Base-by-base conservation (phyloP, 2,113 vertebrate genomes). In the Sceloporus tristichus region DNA sequence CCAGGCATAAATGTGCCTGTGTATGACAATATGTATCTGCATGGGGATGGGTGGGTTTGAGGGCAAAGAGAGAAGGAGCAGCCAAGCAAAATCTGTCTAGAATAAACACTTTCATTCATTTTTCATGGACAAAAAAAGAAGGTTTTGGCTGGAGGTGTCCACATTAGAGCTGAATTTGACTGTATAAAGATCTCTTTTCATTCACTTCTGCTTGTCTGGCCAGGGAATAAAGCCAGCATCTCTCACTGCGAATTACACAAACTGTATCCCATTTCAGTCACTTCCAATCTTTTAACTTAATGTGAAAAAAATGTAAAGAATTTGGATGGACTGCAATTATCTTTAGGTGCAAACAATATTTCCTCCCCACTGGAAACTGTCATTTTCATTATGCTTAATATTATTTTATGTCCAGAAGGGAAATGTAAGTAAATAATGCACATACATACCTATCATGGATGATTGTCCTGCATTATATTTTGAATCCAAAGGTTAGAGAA, bases 221-320 rank as follows among this genome's bases (percentile, higher is more conserved):
- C 90, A 48, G 85, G 79, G 91, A 90, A 65, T 62, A 73, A 92
- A 90, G 89, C 71, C 82, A 84, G 66, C 16, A 38, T 90, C 91
- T 92, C 65, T 93, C 48, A 56, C 70, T 92, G 79, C 70, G n/a
- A 85, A 21, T 62, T 87, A 14, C 73, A 42, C 29, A 92, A 71
- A 91, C 83, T 40, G 77, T 74, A 29, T 29, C 3, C 9, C 10
- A 1, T 82, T 89, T 56, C 86, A 84, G 83, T 81, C 25, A 90
- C 90, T 92, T 84, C 62, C 11, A 53, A 38, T 83, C 84, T 91
- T 95, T 93, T 86, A 93, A 85, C 23, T 91, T 90, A 85, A 85
- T 84, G 83, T 56, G 91, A 90, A 91, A 91, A 89, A 91, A 90
- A 91, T 92, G 66, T 0, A 54, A 88, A 78, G 38, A 88, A 77